Evolutionary conservation across 2,113 vertebrate genomes (phyloP), one percentile per base, ranked within the genome.

Genomic region (Thunnus maccoyii): DNA sequence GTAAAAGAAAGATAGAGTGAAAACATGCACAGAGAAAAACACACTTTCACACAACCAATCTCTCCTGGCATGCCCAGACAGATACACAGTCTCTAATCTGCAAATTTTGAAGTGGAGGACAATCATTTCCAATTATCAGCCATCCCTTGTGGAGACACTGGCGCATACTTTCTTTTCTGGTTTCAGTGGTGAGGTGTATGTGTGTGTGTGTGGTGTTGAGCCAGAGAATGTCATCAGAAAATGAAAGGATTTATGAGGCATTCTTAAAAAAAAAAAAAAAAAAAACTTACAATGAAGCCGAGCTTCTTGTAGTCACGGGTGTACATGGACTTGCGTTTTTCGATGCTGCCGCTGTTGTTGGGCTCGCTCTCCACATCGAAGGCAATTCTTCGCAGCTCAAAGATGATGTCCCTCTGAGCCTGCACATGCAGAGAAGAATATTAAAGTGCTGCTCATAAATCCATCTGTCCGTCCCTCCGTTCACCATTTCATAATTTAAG

Each of bases 301-400:
- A 99, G 97, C 60, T 99, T 99, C 87, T 99, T 99, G 77, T 99
- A 99, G 94, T 99, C 98, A 17, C 98, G 95, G 0, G 98, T 99
- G 91, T 99, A 99, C 98, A 99, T 99, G 78, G 98, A 99, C 90
- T 99, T 99, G 92, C 98, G 96, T 60, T 99, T 99, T 93, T 99
- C 98, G 55, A 97, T 97, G 85, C 96, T 99, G 89, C 98, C 97
- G 3, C 96, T 96, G 93, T 95, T 97, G 91, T 95, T 99, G 4
- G 97, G 96, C 71, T 99, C 98, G 1, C 95, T 95, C 76, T 99
- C 98, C 0, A 97, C 96, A 81, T 99, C 98, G 48, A 99, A 99
- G 3, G 98, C 98, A 56, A 99, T 99, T 91, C 97, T 96, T 80
- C 98, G 95, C 72, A 99, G 96, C 86, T 99, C 98, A 88, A 99